Evolutionary conservation across 2,888 invertebrate genomes (phyloP), one percentile per base, ranked within the genome.

Genomic region (Gari tellinella): DNA sequence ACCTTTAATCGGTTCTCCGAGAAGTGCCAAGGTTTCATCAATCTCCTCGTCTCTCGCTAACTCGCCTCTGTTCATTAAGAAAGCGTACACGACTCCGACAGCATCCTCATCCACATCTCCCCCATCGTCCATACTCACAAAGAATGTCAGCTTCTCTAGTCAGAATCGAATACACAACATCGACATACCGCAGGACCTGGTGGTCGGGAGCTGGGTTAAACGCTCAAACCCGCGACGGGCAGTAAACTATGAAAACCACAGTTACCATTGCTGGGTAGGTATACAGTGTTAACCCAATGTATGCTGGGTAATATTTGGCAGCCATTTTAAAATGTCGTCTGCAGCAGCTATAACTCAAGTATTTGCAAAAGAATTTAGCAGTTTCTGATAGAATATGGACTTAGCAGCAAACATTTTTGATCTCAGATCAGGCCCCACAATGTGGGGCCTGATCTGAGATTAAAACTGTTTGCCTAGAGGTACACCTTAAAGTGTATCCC

Each of bases 241-340:
- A 26, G 40, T 84, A 21, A 53, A 74, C 41, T 87, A 87, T 49
- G 82, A 83, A 1, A 45, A 67, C 14, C 60, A 81, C 61, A 69
- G 75, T 48, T 69, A 78, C 37, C 70, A 82, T 21, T 87, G 86
- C 57, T 87, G 87, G 87, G 87, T 87, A 82, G 31, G 86, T 80
- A 43, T 8, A 15, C n/a, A n/a, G n/a, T n/a, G n/a, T n/a, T n/a
- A n/a, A n/a, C n/a, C n/a, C n/a, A n/a, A n/a, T n/a, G n/a, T n/a
- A n/a, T n/a, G n/a, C n/a, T n/a, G n/a, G n/a, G n/a, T n/a, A n/a
- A n/a, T n/a, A n/a, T n/a, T n/a, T n/a, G n/a, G n/a, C n/a, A n/a
- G n/a, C n/a, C n/a, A n/a, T n/a, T n/a, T n/a, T n/a, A n/a, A n/a
- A n/a, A n/a, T n/a, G n/a, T n/a, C n/a, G n/a, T n/a, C n/a, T n/a